These are phyloP conservation scores for Steinernema feltiae DNA, from an alignment of 1,140 invertebrate genomes.

Conservation along the genomic window DNA sequence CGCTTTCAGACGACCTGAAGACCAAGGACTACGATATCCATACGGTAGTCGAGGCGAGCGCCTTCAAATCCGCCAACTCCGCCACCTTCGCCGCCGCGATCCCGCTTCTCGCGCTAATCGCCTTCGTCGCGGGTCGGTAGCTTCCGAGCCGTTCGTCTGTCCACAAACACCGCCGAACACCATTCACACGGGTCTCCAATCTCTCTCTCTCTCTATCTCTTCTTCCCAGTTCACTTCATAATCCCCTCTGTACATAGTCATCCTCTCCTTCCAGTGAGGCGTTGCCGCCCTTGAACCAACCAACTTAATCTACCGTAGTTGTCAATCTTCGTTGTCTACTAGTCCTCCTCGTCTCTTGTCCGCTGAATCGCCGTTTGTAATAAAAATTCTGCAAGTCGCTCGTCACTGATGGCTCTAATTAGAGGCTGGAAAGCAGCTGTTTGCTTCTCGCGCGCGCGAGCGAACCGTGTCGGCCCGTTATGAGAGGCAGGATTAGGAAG, in stretches of 20 bases:
- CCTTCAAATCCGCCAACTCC: slow-evolving; percentile 10
- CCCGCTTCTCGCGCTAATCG: slow-evolving; percentile 11
- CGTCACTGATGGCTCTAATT: neutral
- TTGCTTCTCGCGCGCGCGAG: neutral
- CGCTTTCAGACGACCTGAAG: slow-evolving; percentile 17
- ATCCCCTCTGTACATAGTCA: neutral
- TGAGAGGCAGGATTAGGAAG: slow-evolving; percentile 1
- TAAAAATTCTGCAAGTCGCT: neutral
- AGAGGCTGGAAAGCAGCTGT: slow-evolving; percentile 6
- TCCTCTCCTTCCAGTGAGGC: neutral
- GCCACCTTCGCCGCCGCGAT: slow-evolving; percentile 8
- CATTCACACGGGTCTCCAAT: slow-evolving; percentile 5
- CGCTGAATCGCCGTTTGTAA: neutral
- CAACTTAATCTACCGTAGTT: neutral
- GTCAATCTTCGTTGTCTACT: neutral
- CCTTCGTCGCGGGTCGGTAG: neutral
- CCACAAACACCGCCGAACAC: neutral
- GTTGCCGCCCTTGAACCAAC: neutral
- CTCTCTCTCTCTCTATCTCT: neutral
- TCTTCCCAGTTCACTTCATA: neutral
- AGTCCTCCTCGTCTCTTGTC: neutral
- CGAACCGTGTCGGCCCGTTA: slow-evolving; percentile 5
- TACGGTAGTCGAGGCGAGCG: slow-evolving; percentile 8
- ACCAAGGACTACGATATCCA: slow-evolving; percentile 26
- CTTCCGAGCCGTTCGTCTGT: neutral